Evolutionary conservation across 2,113 vertebrate genomes (phyloP).

Genomic region (Phyllostomus discolor): DNA sequence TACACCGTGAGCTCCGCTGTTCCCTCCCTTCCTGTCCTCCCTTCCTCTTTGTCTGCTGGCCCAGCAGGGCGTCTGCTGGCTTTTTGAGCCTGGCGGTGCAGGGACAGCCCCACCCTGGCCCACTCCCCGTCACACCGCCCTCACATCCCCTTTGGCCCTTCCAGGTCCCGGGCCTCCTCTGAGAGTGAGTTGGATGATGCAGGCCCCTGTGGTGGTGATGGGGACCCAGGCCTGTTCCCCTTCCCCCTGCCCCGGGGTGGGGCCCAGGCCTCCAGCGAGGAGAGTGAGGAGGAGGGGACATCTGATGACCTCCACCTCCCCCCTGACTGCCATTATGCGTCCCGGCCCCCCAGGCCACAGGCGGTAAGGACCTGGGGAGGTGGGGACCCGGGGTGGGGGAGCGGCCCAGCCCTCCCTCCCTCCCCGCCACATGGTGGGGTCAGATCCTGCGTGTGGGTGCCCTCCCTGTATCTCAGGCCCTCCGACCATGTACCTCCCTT

Average conservation of each 20-base stretch:
- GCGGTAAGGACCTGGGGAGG: conserved; percentile 80
- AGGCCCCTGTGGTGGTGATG: conserved; percentile 77
- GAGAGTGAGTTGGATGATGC: conserved; percentile 85
- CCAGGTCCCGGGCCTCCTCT: conserved; percentile 77
- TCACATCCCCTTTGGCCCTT: conserved; percentile 51
- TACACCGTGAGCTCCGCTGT: background rate
- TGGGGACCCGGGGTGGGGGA: background rate
- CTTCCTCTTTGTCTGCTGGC: conserved; percentile 10
- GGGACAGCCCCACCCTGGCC: background rate
- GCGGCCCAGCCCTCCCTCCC: background rate
- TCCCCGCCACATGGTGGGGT: background rate
- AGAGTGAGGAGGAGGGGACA: conserved; percentile 86
- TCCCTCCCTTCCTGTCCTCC: background rate
- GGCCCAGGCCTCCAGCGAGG: conserved; percentile 87
- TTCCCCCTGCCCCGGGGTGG: conserved; percentile 78
- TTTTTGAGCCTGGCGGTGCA: conserved; percentile 4
- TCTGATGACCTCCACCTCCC: conserved; percentile 77
- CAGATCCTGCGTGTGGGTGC: background rate
- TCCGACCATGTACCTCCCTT: background rate
- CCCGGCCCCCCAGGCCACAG: conserved; percentile 86
- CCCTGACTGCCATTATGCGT: conserved; percentile 82
- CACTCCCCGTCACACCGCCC: background rate
- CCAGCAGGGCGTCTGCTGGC: background rate
- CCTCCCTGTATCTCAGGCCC: background rate
- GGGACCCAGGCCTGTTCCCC: conserved; percentile 79